Evolutionary conservation across 2,113 vertebrate species (phyloP).

Genomic region (Protobothrops mucrosquamatus): DNA sequence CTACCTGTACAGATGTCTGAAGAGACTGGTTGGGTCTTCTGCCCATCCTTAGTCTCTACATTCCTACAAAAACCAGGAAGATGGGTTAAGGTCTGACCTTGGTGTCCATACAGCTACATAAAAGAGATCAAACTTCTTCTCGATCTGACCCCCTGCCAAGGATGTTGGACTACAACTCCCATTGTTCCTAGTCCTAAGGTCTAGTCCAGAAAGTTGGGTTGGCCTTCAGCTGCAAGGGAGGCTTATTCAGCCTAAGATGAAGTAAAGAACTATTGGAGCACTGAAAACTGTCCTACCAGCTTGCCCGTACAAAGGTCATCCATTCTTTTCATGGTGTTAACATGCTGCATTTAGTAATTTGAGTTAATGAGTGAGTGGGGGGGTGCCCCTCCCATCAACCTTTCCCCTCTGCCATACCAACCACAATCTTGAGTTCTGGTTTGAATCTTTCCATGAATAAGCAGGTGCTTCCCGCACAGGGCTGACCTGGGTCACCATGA

Average conservation of each 20-base stretch:
- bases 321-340: not conserved
- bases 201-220: not conserved
- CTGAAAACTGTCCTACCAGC: not conserved
- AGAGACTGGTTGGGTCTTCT: not conserved
- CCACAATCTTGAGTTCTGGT: not conserved
- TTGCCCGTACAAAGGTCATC: not conserved
- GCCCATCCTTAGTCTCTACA: not conserved
- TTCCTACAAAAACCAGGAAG: not conserved
- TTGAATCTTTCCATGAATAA: not conserved
- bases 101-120: too few relatives aligned
- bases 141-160: not conserved
- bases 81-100: not conserved
- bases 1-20: not conserved
- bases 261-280: too few relatives aligned
- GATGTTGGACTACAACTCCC: not conserved
- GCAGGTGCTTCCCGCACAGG: not conserved
- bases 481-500: not conserved
- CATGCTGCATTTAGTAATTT: not conserved
- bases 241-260: not conserved
- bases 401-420: not conserved
- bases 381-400: not conserved
- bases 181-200: not conserved
- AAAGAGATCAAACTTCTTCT: not conserved
- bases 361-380: not conserved
- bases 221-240: not conserved